Evolutionary conservation across 2,113 vertebrate genomes (phyloP).

Genomic region (Columbina picui): DNA sequence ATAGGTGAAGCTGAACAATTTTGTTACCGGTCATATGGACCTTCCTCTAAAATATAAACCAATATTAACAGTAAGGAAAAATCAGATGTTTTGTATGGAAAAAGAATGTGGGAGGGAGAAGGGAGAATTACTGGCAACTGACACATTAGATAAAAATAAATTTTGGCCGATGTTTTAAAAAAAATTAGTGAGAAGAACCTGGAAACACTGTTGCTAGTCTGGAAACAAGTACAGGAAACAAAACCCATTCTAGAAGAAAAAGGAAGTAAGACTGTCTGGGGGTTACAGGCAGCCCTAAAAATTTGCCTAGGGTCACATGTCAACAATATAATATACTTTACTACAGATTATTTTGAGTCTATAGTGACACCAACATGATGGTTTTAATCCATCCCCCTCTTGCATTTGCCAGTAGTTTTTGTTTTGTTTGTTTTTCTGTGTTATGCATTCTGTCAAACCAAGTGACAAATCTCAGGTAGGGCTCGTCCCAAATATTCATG

Average conservation of each 20-base stretch:
- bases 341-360: not conserved
- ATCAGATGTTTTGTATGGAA: not conserved
- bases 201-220: not conserved
- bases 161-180: not conserved
- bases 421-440: not conserved
- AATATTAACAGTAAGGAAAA: not conserved
- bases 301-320: not conserved
- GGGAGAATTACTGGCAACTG: not conserved
- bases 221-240: not conserved
- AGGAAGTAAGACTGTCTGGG: not conserved
- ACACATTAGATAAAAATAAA: not conserved
- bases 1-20: not conserved
- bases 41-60: not conserved
- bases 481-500: not conserved
- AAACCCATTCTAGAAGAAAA: not conserved
- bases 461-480: not conserved
- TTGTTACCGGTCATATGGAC: not conserved
- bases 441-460: not conserved
- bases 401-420: not conserved
- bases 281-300: not conserved
- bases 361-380: not conserved
- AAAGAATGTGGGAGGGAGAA: not conserved
- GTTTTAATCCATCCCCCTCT: not conserved
- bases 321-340: not conserved
- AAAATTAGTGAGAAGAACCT: not conserved